Evolutionary conservation across 2,888 invertebrate species (phyloP), one percentile per base, ranked within the genome.

Genomic region (Tupiocoris notatus): DNA sequence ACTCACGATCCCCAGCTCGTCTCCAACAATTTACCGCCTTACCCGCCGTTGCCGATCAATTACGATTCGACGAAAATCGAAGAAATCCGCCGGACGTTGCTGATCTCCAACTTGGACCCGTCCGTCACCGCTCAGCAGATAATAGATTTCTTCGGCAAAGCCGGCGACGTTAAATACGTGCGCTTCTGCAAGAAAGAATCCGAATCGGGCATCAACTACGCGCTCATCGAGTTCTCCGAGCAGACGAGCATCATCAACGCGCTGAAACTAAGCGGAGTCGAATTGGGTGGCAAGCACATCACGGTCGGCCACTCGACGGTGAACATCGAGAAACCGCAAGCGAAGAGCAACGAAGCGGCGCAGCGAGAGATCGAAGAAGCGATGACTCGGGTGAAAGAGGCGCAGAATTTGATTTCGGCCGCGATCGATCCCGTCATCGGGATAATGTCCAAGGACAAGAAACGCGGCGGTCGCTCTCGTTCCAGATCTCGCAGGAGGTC

Each of bases 291-390:
- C 7, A 89, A 90, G 79, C 84, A 86, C 6, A 86, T 92, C 12
- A 85, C 84, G 84, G 91, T 98, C 7, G 91, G 91, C 81, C 98
- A 98, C 85, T 93, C 98, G 0, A 94, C 92, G 1, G 94, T 95
- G 83, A 91, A 95, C 0, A 96, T 97, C 79, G 89, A 91, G 0
- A 95, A 95, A 82, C 97, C 97, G 0, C 95, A 95, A 83, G 93
- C 95, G 0, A 96, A 97, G 84, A 96, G 95, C 80, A 96, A 96
- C 83, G 96, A 96, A 83, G 96, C 95, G 0, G 96, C 96, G 0
- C 94, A 96, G 82, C 89, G 93, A 62, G 97, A 97, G 86, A 96
- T 98, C 75, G 96, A 97, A 84, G 96, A 96, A 84, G 97, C 96
- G 0, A 96, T 99, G 96, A 93, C 95, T 63, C 88, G 96, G 79